Base-by-base conservation (phyloP, 1,140 invertebrate genomes). In the Phymastichus coffea region DNA sequence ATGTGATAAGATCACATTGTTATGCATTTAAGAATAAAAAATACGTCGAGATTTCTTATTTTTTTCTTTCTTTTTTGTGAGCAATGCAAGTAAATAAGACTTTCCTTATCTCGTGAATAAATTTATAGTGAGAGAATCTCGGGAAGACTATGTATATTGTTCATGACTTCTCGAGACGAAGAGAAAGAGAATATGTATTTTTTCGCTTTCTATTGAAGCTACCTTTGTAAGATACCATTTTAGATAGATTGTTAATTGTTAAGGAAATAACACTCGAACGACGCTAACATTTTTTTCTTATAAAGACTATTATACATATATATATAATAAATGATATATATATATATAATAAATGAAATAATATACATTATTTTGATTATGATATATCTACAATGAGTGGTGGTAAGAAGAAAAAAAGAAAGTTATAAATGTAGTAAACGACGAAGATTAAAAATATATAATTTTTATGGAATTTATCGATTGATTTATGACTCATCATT, bases 401-500 rank as follows among this genome's bases (percentile, higher is more conserved):
- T 15, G 6, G 30, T 26, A 33, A 52, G 44, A n/a, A n/a, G n/a
- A n/a, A n/a, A n/a, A n/a, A 51, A 43, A 37, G n/a, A n/a, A n/a
- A 51, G 37, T 44, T 51, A 43, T 28, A 44, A 28, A 51, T 58
- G 40, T 53, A 58, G 38, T 52, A 52, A n/a, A 30, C 51, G 17
- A 35, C 26, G n/a, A 15, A 52, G n/a, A 58, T 35, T 14, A 59
- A n/a, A n/a, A n/a, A n/a, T n/a, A 53, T 52, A 59, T 59, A 59
- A 59, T 59, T 59, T 59, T 59, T 59, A 59, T 41, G n/a, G 53
- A 51, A 43, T 51, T 15, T n/a, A n/a, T n/a, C n/a, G n/a, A n/a
- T n/a, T 35, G 23, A 30, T 38, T 23, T 14, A 12, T 41, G 2
- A 58, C 14, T 47, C 17, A 30, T 2, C 8, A 15, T 48, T 28